A percentile compares a stretch with the other conserved stretches of the same genome.
Evolutionary conservation across 2,797 vertebrate genomes (phyloP).

Genomic region (Margarornis squamiger): DNA sequence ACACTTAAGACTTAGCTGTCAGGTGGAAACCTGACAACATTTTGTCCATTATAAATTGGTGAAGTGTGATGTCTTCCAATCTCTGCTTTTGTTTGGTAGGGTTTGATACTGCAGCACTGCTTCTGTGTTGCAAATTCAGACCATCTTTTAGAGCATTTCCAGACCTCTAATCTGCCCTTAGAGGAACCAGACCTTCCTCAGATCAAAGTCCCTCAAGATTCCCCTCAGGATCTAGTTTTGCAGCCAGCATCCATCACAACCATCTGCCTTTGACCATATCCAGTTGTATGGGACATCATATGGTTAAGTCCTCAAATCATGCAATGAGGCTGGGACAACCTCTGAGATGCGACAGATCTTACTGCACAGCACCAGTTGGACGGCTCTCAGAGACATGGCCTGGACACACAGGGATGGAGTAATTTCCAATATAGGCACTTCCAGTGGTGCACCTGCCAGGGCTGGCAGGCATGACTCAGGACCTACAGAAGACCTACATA

Average conservation of each 20-base stretch:
- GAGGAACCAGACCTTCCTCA: not conserved
- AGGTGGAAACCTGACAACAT: not conserved
- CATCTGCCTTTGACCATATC: not conserved
- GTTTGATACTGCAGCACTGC: not conserved
- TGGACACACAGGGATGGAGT: not conserved
- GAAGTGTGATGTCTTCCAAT: not conserved
- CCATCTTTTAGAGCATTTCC: not conserved
- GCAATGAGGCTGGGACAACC: not conserved
- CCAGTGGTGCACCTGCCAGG: not conserved
- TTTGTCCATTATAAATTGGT: not conserved
- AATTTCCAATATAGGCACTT: not conserved
- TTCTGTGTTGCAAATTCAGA: not conserved
- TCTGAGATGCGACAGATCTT: rapidly evolving
- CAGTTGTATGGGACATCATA: not conserved
- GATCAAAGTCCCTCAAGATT: not conserved
- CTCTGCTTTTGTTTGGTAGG: not conserved
- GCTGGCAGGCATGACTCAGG: not conserved
- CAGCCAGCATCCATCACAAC: rapidly evolving
- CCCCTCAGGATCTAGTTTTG: not conserved
- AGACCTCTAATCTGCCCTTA: not conserved
- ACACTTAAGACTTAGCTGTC: not conserved
- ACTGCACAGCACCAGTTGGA: not conserved
- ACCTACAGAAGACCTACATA: not conserved
- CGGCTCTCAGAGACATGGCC: not conserved
- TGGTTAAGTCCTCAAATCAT: not conserved